These are phyloP conservation scores for Danaus melanippus DNA, from an alignment of 1,140 invertebrate genomes.

Conservation along the genomic window DNA sequence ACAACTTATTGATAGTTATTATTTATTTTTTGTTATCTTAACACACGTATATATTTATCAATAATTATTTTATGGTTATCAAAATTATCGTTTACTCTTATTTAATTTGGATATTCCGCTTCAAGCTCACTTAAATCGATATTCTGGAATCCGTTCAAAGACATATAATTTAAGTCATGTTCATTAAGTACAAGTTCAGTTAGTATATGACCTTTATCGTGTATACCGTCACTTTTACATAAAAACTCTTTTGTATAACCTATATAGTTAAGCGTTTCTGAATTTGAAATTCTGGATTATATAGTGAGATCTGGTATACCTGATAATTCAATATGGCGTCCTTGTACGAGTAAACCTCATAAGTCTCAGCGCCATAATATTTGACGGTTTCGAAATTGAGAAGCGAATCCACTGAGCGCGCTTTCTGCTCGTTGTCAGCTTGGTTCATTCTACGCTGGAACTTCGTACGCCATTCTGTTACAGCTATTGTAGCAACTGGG, in stretches of 20 bases:
- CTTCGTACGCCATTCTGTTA: constrained; percentile 98
- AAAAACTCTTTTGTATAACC: too few relatives aligned
- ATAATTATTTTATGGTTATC: too few relatives aligned
- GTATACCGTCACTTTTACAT: too few relatives aligned
- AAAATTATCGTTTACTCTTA: too few relatives aligned
- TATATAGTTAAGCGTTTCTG: too few relatives aligned
- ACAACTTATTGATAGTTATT: too few relatives aligned
- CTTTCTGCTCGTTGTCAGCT: constrained; percentile 91
- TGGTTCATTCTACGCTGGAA: constrained; percentile 94
- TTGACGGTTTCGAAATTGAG: constrained; percentile 99
- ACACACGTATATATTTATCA: too few relatives aligned
- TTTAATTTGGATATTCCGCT: too few relatives aligned
- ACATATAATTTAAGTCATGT: neutral
- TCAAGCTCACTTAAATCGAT: neutral
- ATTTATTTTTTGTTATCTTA: too few relatives aligned
- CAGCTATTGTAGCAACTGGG: constrained; percentile 84
- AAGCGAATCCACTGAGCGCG: constrained; percentile 95
- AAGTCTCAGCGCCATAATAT: constrained; percentile 94
- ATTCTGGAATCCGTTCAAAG: neutral
- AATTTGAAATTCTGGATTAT: neutral
- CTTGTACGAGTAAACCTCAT: constrained; percentile 89
- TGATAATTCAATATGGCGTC: constrained; percentile 88
- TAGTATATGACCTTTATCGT: too few relatives aligned
- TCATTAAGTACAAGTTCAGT: neutral
- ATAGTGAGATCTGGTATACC: constrained; percentile 61